Conservation (phyloP, 1,140 invertebrate species). For the Philotrypesis tridentata region DNA sequence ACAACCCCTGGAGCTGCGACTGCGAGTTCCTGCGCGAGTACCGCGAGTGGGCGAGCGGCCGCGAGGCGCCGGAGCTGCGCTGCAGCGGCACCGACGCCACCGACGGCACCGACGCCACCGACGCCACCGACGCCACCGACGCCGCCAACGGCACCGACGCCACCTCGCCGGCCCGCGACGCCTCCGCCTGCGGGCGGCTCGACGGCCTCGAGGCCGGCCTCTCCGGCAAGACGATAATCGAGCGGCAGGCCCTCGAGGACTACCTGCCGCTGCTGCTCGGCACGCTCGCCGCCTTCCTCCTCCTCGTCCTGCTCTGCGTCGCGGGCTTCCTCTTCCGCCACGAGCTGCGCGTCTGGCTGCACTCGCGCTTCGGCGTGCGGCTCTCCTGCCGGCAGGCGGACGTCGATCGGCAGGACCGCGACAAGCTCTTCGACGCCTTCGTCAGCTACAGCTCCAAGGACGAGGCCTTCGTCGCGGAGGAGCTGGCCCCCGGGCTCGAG, state of each 20-base stretch:
- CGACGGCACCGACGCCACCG: conserved; percentile 66
- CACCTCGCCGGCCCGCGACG: conserved; percentile 58
- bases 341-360: conserved; percentile 91
- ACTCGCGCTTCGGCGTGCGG: conserved; percentile 89
- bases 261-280: conserved; percentile 86
- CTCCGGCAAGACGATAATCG: conserved; percentile 78
- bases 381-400: conserved; percentile 85
- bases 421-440: conserved; percentile 95
- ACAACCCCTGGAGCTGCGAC: conserved; percentile 91
- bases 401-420: conserved; percentile 84
- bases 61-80: conserved; percentile 78
- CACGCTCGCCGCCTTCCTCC: conserved; percentile 81
- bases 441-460: conserved; percentile 95
- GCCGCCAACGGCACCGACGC: conserved; percentile 63
- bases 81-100: conserved; percentile 66
- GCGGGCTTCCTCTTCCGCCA: conserved; percentile 88
- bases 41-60: conserved; percentile 83
- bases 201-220: conserved; percentile 77
- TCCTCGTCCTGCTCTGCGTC: conserved; percentile 82
- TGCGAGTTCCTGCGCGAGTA: conserved; percentile 88
- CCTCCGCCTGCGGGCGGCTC: conserved; percentile 73
- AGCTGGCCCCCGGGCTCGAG: conserved; percentile 89
- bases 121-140: conserved; percentile 49
- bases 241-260: conserved; percentile 82
- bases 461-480: conserved; percentile 91